Evolutionary conservation across 1,140 invertebrate species (phyloP).

Genomic region (Yoshiicerus persimilis): DNA sequence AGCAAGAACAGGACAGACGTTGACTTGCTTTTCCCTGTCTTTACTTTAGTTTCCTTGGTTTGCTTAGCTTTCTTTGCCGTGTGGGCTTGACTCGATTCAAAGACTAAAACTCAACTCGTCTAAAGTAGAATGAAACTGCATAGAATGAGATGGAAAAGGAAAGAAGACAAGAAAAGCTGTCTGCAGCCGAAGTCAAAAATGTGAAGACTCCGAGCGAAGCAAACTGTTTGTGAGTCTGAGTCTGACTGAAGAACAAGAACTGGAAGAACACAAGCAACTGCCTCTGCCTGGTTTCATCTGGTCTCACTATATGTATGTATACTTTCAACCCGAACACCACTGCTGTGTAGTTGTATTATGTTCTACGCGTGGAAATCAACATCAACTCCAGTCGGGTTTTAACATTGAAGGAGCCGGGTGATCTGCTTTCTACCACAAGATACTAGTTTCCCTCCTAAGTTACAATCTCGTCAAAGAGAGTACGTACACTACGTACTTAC

Average conservation of each 20-base stretch:
- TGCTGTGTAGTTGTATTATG: neutral
- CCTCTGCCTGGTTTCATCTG: neutral
- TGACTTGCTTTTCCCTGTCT: neutral
- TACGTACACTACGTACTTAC: too few relatives aligned
- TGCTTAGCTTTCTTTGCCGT: neutral
- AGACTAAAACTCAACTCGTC: neutral
- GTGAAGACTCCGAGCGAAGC: neutral
- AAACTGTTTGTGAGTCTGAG: neutral
- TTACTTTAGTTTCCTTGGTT: neutral
- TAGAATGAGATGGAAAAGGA: neutral
- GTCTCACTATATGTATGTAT: too few relatives aligned
- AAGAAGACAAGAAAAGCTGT: neutral
- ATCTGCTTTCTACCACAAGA: neutral
- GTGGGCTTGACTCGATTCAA: neutral
- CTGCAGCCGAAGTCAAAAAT: neutral
- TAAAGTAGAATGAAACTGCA: neutral
- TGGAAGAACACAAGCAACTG: neutral
- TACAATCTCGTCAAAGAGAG: neutral
- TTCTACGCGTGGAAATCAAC: slow-evolving; percentile 6
- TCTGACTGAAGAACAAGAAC: neutral
- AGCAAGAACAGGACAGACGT: neutral
- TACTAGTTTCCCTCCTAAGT: neutral
- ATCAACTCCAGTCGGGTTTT: neutral
- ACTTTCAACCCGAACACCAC: neutral
- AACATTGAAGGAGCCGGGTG: neutral